Conservation (phyloP, 37 sponge, comb jelly and placozoan genomes). For the Spongilla lacustris region DNA sequence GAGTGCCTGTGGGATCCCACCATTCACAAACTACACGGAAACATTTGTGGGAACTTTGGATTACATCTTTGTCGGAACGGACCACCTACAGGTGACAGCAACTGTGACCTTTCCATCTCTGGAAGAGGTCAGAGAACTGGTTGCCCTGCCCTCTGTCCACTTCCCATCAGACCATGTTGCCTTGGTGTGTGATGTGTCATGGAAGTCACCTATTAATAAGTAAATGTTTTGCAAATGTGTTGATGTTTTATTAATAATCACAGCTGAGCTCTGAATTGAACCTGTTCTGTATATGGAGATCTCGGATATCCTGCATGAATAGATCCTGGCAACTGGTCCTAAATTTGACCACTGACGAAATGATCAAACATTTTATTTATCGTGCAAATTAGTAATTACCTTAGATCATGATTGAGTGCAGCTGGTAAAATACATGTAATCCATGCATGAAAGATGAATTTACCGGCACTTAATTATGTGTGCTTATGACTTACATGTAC, state of each 20-base stretch:
- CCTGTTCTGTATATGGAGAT: no score
- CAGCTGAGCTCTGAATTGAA: no score
- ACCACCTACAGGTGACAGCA: conserved; percentile 27
- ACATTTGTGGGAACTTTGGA: conserved; percentile 70
- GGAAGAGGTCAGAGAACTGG: conserved; percentile 62
- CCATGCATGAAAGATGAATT: no score
- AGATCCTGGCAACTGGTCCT: no score
- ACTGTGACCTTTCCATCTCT: conserved; percentile 62
- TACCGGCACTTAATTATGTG: no score
- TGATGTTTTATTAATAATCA: neutral
- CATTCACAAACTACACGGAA: conserved; percentile 70
- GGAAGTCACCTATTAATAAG: conserved; percentile 34
- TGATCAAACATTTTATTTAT: no score
- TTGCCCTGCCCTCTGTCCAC: conserved; percentile 74
- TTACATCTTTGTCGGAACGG: conserved; percentile 71
- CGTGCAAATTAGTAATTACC: no score
- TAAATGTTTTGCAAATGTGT: neutral
- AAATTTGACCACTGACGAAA: no score
- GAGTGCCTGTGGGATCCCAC: conserved; percentile 58
- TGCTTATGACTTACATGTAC: no score
- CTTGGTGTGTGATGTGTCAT: conserved; percentile 67
- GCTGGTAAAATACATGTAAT: no score
- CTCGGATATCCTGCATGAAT: no score
- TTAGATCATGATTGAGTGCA: no score
- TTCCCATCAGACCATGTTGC: conserved; percentile 94